phyloP scores from a whole-genome alignment of 2,888 invertebrate genomes.

The Pristionchus mayeri region DNA sequence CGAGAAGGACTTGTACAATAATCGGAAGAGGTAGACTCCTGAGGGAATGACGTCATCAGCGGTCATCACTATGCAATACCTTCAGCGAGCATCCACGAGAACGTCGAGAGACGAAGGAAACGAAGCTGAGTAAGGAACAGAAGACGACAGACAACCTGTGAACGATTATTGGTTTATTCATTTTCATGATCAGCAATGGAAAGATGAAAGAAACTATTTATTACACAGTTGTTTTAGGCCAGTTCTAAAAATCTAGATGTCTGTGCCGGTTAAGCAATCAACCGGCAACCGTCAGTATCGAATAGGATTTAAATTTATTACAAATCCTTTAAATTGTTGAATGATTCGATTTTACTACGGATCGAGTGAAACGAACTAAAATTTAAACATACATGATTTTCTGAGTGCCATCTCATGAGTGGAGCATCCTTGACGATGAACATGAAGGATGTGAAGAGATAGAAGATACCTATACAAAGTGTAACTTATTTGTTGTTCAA shows the following conservation, averaged over 20 bases:
- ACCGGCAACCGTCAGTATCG: too few relatives aligned
- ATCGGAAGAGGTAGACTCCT: constrained; percentile 78
- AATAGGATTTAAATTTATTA: too few relatives aligned
- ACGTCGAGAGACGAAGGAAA: constrained; percentile 78
- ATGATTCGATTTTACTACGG: too few relatives aligned
- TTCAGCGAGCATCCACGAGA: constrained; percentile 80
- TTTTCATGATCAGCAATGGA: too few relatives aligned
- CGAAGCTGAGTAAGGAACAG: constrained; percentile 71
- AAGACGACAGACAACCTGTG: constrained; percentile 70
- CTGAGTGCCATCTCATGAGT: constrained; percentile 53
- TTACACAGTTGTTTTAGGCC: too few relatives aligned
- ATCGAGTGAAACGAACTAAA: too few relatives aligned
- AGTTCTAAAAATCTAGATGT: too few relatives aligned
- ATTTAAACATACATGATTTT: constrained; percentile 65
- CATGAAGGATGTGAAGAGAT: constrained; percentile 69
- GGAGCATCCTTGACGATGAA: constrained; percentile 66
- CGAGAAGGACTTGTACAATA: constrained; percentile 77
- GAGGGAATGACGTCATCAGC: background rate
- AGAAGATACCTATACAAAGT: constrained; percentile 65
- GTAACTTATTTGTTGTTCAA: too few relatives aligned
- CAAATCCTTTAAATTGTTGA: too few relatives aligned
- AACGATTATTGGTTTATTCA: too few relatives aligned
- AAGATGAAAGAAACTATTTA: too few relatives aligned
- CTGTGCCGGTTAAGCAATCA: too few relatives aligned
- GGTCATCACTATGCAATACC: constrained; percentile 56